Base-by-base conservation (phyloP, 2,888 invertebrate species). In the Aphidius colemani region DNA sequence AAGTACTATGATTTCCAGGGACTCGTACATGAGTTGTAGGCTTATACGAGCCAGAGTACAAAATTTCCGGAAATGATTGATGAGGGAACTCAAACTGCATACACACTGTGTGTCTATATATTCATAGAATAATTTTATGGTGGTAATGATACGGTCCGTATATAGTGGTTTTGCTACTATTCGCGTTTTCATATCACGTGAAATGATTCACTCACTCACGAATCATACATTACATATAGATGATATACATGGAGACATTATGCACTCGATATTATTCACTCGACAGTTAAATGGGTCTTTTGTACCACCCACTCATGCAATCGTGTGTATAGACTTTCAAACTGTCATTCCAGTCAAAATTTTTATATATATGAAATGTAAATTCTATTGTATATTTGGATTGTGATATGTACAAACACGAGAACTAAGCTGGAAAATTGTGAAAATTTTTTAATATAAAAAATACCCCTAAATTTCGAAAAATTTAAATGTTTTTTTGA, bases 121-220 rank as follows among this genome's bases (percentile, higher is more conserved):
- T 18, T 59, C 65, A 66, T 18, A 18, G 13, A 61, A 70, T 74
- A 72, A 70, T 73, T 74, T 71, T 60, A 66, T 69, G 66, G 66
- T 70, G 65, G 69, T 75, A 77, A 77, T 75, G 66, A 75, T 70
- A 75, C 61, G 63, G 67, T 61, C 50, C 62, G 56, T 30, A 11
- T 61, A 66, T 45, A 63, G 66, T 66, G 66, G 70, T 71, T 70
- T 66, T 68, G 66, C 69, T 66, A 66, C 58, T 65, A 67, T 65
- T 68, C 53, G 59, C 30, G 46, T 64, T 64, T 60, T 60, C 49
- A 50, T 56, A 64, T 56, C 56, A 50, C 50, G 45, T 60, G 45
- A 57, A 57, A 50, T 40, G 13, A n/a, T 57, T 49, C 13, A 39
- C 56, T 49, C 13, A 39, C 56, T 30, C 30, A 30, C 30, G 5